These are phyloP conservation scores for Enteromius fasciolatus DNA, from an alignment of 2,797 vertebrate species.

Conservation along the genomic window DNA sequence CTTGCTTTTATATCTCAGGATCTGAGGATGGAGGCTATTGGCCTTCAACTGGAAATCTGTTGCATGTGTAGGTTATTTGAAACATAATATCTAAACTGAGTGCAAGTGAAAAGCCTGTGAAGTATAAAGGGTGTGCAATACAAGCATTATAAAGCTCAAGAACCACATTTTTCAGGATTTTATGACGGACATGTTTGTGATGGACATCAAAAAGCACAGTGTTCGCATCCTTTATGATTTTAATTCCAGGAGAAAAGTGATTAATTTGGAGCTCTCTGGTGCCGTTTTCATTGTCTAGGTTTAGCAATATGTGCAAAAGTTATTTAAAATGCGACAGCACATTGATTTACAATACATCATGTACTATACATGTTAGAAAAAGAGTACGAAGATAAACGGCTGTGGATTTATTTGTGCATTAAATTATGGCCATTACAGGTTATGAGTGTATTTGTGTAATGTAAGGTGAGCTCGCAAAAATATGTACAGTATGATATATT, in stretches of 20 bases:
- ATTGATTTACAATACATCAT: background rate
- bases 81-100: background rate
- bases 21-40: background rate
- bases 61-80: slow-evolving; percentile 5
- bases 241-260: background rate
- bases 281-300: background rate
- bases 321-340: background rate
- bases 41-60: background rate
- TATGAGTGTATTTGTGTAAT: background rate
- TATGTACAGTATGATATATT: background rate
- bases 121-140: background rate
- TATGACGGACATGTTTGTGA: background rate
- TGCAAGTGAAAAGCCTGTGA: background rate
- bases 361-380: background rate
- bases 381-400: background rate
- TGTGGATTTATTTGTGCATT: background rate
- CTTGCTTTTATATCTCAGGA: background rate
- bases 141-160: background rate
- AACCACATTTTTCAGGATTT: background rate
- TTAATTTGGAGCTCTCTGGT: background rate
- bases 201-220: background rate
- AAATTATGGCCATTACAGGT: background rate
- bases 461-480: background rate
- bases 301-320: background rate
- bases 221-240: background rate